Percentiles rank a stretch among this genome's conserved stretches.
Evolutionary conservation across 2,113 vertebrate genomes (phyloP).

Genomic region (Ageneiosus marmoratus): DNA sequence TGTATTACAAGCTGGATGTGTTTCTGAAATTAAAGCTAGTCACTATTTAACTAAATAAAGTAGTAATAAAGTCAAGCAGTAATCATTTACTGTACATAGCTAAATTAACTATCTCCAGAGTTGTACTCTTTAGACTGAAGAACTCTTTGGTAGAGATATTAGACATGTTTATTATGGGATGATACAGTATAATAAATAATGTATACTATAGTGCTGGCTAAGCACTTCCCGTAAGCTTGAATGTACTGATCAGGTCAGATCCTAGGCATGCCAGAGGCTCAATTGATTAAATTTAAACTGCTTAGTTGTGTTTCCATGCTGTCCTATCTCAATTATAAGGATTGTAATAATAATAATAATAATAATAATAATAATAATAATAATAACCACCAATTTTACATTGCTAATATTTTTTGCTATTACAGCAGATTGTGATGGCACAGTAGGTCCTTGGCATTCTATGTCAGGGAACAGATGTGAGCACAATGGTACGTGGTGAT

Average conservation of each 20-base stretch:
- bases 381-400: neutral
- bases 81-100: neutral
- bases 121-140: neutral
- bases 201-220: neutral
- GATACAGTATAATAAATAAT: neutral
- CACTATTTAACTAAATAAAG: neutral
- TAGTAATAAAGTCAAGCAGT: too few species aligned
- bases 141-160: neutral
- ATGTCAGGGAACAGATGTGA: slow-evolving; percentile 22
- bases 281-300: neutral
- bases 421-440: slow-evolving; percentile 5
- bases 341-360: neutral
- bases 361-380: neutral
- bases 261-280: neutral
- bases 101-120: neutral
- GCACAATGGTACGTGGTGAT: slow-evolving; percentile 20
- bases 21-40: too few species aligned
- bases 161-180: neutral
- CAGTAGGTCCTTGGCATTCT: neutral
- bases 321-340: neutral
- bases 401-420: neutral
- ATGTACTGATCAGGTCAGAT: neutral
- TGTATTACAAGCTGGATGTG: neutral
- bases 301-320: neutral
- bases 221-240: too few species aligned